Percentiles rank a stretch among this genome's conserved stretches.
phyloP scores from a whole-genome alignment of 2,113 vertebrate species.

The Scolopax mira region DNA sequence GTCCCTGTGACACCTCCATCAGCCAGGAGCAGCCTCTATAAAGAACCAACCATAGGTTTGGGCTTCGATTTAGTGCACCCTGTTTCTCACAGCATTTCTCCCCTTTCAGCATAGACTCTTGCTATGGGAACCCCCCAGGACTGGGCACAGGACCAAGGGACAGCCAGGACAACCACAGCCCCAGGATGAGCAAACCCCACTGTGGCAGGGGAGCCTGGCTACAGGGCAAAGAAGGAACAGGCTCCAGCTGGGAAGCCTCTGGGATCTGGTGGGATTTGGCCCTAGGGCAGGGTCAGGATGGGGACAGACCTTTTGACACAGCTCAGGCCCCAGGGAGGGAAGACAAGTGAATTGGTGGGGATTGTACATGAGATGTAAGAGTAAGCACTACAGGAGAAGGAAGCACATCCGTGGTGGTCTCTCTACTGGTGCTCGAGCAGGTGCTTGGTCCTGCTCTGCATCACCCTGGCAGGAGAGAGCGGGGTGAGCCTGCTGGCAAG shows the following conservation, averaged over 20 bases:
- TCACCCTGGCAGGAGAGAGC: not conserved
- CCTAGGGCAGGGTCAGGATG: not conserved
- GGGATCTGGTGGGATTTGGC: not conserved
- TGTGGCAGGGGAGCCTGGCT: not conserved
- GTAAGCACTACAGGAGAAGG: not conserved
- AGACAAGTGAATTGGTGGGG: not conserved
- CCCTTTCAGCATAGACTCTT: not conserved
- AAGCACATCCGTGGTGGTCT: rapidly evolving
- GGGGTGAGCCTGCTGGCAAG: not conserved
- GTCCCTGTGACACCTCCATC: not conserved
- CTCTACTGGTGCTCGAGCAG: rapidly evolving
- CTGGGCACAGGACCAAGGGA: not conserved
- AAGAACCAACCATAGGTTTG: not conserved
- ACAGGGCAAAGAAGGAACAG: not conserved
- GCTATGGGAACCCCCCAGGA: not conserved
- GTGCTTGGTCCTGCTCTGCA: not conserved
- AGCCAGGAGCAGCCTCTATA: not conserved
- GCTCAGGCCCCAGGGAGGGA: not conserved
- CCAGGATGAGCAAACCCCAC: rapidly evolving
- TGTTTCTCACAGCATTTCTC: not conserved
- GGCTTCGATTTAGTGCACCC: not conserved
- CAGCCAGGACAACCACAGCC: not conserved
- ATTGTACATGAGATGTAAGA: not conserved
- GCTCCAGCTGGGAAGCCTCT: not conserved
- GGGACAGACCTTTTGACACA: not conserved